A percentile compares a stretch with the other conserved stretches of the same genome.
These are phyloP conservation scores for Apomyelois bistriatella DNA, from an alignment of 2,888 invertebrate genomes.

Conservation along the genomic window DNA sequence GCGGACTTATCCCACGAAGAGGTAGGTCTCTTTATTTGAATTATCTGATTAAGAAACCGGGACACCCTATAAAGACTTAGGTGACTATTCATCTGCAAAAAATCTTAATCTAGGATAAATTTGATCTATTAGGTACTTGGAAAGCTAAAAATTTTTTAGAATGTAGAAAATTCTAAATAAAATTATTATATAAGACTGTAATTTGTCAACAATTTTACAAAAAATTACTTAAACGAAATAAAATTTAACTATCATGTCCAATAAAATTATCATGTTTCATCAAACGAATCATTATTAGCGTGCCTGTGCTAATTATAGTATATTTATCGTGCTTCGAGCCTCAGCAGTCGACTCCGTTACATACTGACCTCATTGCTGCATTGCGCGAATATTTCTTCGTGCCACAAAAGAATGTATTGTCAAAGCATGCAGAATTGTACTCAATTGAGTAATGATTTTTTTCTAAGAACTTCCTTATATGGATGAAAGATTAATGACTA, in stretches of 20 bases:
- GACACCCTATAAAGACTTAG: no score
- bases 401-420: slow-evolving; percentile 24
- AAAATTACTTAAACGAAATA: no score
- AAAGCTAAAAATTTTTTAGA: no score
- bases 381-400: slow-evolving; percentile 23
- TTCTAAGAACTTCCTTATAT: slow-evolving; percentile 13
- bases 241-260: background rate
- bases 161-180: no score
- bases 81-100: no score
- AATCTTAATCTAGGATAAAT: no score
- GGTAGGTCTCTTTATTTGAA: no score
- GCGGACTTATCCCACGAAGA: no score
- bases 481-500: slow-evolving; percentile 10
- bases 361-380: slow-evolving; percentile 15
- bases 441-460: slow-evolving; percentile 23
- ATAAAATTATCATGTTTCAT: background rate
- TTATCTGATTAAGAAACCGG: no score
- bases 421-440: slow-evolving; percentile 23
- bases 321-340: background rate
- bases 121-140: no score
- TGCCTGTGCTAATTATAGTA: background rate
- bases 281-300: background rate
- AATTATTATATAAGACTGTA: no score
- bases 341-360: background rate
- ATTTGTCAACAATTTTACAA: no score